Percentiles rank a stretch among this genome's conserved stretches.
phyloP scores from a whole-genome alignment of 2,113 vertebrate species.

The Petroica traversi region DNA sequence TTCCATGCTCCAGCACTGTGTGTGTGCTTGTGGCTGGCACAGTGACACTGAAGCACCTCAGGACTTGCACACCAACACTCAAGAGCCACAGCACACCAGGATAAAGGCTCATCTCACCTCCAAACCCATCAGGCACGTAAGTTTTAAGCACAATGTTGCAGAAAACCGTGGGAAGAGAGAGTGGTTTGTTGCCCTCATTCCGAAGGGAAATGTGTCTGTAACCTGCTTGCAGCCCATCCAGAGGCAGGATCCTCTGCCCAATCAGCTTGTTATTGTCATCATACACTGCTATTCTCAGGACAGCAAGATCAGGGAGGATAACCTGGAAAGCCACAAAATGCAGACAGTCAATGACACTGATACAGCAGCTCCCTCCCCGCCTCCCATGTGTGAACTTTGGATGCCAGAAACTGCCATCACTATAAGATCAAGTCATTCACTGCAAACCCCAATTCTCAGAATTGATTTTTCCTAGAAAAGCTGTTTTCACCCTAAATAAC shows the following conservation, averaged over 20 bases:
- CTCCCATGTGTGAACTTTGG: neutral
- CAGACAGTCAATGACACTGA: neutral
- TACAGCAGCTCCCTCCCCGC: neutral
- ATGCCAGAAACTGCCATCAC: neutral
- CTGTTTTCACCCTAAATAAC: neutral
- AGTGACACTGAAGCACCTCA: neutral
- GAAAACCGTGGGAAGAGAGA: conserved; percentile 95
- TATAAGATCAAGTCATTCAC: neutral
- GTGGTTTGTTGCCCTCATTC: conserved; percentile 97
- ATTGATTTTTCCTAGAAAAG: neutral
- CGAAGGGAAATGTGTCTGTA: conserved; percentile 97
- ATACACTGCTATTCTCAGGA: conserved; percentile 94
- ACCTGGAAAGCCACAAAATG: conserved; percentile 77
- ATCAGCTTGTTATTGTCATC: conserved; percentile 97
- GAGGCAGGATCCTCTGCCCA: conserved; percentile 93
- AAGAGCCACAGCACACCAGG: neutral
- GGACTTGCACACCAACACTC: neutral
- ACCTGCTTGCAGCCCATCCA: conserved; percentile 96
- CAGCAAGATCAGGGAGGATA: conserved; percentile 95
- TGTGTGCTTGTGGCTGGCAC: neutral
- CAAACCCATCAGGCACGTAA: conserved; percentile 97
- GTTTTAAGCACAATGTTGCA: conserved; percentile 99
- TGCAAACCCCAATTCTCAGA: neutral
- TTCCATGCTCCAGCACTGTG: neutral
- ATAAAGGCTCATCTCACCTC: conserved; percentile 79